Conservation (phyloP, 2,888 invertebrate genomes). For the Nezara viridula region DNA sequence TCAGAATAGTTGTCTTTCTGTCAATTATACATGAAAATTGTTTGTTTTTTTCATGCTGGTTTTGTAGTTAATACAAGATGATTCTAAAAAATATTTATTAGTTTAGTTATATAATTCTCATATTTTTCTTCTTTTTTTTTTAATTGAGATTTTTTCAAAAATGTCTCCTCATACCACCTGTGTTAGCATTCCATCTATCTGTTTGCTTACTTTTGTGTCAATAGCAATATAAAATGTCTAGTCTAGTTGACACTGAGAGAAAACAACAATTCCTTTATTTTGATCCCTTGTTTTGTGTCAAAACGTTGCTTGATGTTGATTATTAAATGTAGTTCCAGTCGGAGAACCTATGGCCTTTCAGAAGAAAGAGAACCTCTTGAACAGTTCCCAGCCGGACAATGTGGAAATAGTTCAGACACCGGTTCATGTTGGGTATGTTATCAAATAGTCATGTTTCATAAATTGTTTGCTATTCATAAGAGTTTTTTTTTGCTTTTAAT, state of each 20-base stretch:
- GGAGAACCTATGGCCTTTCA: constrained; percentile 36
- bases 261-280: background rate
- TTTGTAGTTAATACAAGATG: background rate
- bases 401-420: constrained; percentile 74
- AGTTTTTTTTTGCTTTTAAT: background rate
- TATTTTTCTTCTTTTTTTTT: background rate
- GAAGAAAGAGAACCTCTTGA: constrained; percentile 61
- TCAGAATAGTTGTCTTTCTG: background rate
- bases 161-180: background rate
- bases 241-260: background rate
- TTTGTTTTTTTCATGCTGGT: no score
- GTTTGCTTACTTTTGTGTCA: background rate
- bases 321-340: constrained; percentile 23
- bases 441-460: background rate
- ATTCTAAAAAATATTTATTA: background rate
- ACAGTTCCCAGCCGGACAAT: constrained; percentile 71
- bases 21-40: background rate
- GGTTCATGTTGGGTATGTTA: constrained; percentile 73
- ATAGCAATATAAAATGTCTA: background rate
- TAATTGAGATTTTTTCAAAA: background rate
- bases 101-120: no score
- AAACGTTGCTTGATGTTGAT: background rate
- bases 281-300: background rate
- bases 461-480: constrained; percentile 64
- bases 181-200: background rate